A percentile compares a stretch with the other conserved stretches of the same genome.
Evolutionary conservation across 2,888 invertebrate species (phyloP).

Genomic region (Apomyelois bistriatella): DNA sequence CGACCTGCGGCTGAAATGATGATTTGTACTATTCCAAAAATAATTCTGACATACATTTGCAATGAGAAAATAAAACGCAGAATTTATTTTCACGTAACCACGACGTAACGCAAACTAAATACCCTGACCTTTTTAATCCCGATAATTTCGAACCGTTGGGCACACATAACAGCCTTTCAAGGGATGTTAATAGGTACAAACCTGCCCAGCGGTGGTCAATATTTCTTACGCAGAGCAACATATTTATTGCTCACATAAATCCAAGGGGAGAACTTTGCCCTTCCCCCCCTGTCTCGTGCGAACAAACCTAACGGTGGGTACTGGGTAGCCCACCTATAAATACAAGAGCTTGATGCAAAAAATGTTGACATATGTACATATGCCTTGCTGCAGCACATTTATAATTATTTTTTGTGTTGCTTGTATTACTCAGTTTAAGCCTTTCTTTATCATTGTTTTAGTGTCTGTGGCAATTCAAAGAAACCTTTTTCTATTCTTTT

Average conservation of each 20-base stretch:
- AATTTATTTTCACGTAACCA: neutral
- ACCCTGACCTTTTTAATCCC: neutral
- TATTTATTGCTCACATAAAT: neutral
- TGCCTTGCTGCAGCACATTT: too few relatives aligned
- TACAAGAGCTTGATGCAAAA: neutral
- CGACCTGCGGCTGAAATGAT: too few relatives aligned
- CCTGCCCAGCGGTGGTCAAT: neutral
- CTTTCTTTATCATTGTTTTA: too few relatives aligned
- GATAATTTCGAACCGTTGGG: neutral
- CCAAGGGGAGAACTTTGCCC: neutral
- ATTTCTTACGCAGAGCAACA: neutral
- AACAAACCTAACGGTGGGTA: neutral
- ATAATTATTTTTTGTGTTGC: too few relatives aligned
- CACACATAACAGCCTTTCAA: neutral
- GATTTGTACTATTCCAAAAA: too few relatives aligned
- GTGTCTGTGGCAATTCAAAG: too few relatives aligned
- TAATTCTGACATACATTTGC: too few relatives aligned
- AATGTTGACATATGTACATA: neutral
- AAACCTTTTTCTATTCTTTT: too few relatives aligned
- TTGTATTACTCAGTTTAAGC: too few relatives aligned
- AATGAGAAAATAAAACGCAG: neutral
- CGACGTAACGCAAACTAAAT: neutral
- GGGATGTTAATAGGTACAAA: conserved; percentile 1
- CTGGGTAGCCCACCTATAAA: neutral
- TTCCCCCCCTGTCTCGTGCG: neutral